Base-by-base conservation (phyloP, 1,140 invertebrate species). In the Aphaenogaster ashmeadi region DNA sequence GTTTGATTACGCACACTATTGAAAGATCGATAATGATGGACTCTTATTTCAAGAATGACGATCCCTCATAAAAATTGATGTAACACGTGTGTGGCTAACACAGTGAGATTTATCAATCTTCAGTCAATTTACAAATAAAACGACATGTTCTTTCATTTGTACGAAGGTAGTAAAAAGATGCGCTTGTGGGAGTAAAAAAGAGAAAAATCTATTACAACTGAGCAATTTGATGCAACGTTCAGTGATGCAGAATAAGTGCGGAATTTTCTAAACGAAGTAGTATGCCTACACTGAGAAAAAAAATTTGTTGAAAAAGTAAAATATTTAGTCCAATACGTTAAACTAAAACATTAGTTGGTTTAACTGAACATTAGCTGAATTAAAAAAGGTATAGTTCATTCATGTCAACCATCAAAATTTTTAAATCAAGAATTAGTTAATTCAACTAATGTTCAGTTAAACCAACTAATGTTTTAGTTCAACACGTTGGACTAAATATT, bases 241-340 rank as follows among this genome's bases (percentile, higher is more conserved):
- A 72, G 13, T 81, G 64, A 88, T 88, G 47, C 62, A 75, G 36
- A 86, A 50, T n/a, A 72, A 52, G 90, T 88, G 90, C 81, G 38
- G 50, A 77, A 78, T 67, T 33, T 64, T 86, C 80, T 85, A 89
- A 90, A 81, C 64, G 67, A 62, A 60, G 58, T 75, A 84, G 83
- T 90, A 92, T 93, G 92, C 89, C 87, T 90, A 27, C 27, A 27
- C 0, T 27, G 27, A 27, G 27, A 27, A 27, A 27, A 27, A 27
- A 27, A 27, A 27, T 27, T 27, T 27, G 27, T 27, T 27, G 27
- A 27, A 27, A 27, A 27, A 27, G 27, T 27, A 27, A 27, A 27
- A 27, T 1, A 27, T 27, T 27, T 27, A 27, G 27, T 27, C 27
- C 27, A 0, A 27, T 27, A 27, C 27, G 27, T 27, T 27, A 27